These are phyloP conservation scores for Reticulitermes lucifugus DNA, from an alignment of 2,888 invertebrate genomes.

Conservation along the genomic window DNA sequence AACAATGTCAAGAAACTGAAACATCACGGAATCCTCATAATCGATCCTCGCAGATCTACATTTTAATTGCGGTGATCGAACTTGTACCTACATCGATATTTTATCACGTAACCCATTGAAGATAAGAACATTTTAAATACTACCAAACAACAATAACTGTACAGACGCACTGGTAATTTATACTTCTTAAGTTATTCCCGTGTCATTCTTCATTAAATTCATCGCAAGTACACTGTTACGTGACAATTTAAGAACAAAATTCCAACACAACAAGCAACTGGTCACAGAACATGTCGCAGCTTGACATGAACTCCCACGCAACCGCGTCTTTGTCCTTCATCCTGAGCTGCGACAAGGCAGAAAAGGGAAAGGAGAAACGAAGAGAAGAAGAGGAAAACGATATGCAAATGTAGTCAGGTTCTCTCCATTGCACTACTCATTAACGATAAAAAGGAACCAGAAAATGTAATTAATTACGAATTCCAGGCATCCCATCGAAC, in stretches of 20 bases:
- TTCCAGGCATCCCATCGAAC: conserved; percentile 49
- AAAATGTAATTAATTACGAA: conserved; percentile 53
- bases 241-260: conserved; percentile 1
- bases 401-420: conserved; percentile 51
- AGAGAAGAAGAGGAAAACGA: conserved; percentile 41
- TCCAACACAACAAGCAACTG: conserved; percentile 9
- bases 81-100: no score
- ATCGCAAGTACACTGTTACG: not conserved
- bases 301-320: not conserved
- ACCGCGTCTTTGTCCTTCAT: conserved; percentile 10
- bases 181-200: no score
- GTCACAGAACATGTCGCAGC: not conserved
- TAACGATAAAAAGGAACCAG: conserved; percentile 53
- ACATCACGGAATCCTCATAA: no score
- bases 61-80: no score
- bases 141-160: no score
- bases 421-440: conserved; percentile 51
- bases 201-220: no score
- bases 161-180: no score
- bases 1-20: no score
- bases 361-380: not conserved
- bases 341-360: not conserved
- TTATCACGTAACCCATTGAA: no score
- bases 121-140: no score
- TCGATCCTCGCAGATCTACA: no score